Evolutionary conservation across 2,113 vertebrate genomes (phyloP), one percentile per base, ranked within the genome.

Genomic region (Dasyurus viverrinus): DNA sequence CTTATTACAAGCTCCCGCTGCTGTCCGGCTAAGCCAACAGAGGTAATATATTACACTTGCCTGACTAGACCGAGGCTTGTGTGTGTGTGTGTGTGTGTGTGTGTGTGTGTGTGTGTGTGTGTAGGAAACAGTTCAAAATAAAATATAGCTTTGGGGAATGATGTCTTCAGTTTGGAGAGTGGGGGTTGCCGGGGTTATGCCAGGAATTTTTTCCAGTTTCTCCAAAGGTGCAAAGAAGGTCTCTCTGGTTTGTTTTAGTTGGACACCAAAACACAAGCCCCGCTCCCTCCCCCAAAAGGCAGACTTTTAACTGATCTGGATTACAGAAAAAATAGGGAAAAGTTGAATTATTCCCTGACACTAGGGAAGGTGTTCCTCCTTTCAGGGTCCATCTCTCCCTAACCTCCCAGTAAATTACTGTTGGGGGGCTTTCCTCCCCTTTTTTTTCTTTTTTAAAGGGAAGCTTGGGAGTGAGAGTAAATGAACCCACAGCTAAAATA

Each of bases 1-100:
- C 99, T 98, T 98, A 98, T 98, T 99, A 99, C 97, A 98, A 98
- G 98, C 96, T 54, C 98, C 97, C 96, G 98, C 99, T 98, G 98
- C 98, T 98, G 98, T 99, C 99, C 98, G 95, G 98, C 98, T 98
- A 98, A 98, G 97, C 97, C 94, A 95, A 97, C 93, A 94, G 98
- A 97, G 95, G 98, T 98, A 98, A 98, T 99, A 98, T 97, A 98
- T 99, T 97, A 98, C 94, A 94, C 93, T 97, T 96, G 93, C 95
- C 96, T 97, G 97, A 98, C 97, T 94, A 91, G 95, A 98, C 97
- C 96, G 89, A 95, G 96, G 94, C 2, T 27, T 95, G 12, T 4
- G 12, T 54, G 53, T 53, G 19, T 53, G 53, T 19, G 19, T 53
- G 53, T 19, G 19, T 22, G 50, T 22, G 53, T 54, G 53, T 54